Base-by-base conservation (phyloP, 1,140 invertebrate genomes). In the Epicauta chinensis region DNA sequence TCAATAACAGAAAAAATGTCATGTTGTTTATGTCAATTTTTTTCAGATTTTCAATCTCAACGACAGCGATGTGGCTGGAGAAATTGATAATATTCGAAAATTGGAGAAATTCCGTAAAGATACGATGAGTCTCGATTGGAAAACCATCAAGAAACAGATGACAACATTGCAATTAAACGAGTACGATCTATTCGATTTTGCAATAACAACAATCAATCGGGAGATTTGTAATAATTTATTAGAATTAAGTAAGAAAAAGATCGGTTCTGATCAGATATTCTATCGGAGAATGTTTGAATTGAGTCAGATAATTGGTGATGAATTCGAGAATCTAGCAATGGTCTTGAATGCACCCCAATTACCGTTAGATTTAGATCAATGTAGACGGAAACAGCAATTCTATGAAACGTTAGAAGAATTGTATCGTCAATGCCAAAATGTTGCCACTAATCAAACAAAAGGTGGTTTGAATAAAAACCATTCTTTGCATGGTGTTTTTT, bases 21-120 rank as follows among this genome's bases (percentile, higher is more conserved):
- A 46, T 46, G 7, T 9, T 44, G 48, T 51, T 40, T 40, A 10
- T 30, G 45, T 31, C n/a, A n/a, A n/a, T 44, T 47, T 51, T 15
- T 68, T 67, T 16, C 58, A 77, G 75, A 73, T 73, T 13, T 76
- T 73, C 47, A 63, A 71, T 41, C 50, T 77, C 34, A 54, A 73
- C 52, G 58, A 73, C 6, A 68, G 65, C 10, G 49, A 63, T 44
- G 23, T 75, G 0, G 68, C 67, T n/a, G 55, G 65, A 9, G 70
- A 14, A 3, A 15, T 38, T 14, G 48, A 16, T 10, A 46, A 56
- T 14, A 56, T 23, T 23, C 4, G 7, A 23, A 44, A 2, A 39
- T 10, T 31, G n/a, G 37, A 11, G 16, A 17, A 12, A 23, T 7
- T 23, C 7, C 23, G 23, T 23, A 23, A 23, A 23, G 7, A 3